phyloP scores from a whole-genome alignment of 2,888 invertebrate genomes.

The Penaeus monodon region DNA sequence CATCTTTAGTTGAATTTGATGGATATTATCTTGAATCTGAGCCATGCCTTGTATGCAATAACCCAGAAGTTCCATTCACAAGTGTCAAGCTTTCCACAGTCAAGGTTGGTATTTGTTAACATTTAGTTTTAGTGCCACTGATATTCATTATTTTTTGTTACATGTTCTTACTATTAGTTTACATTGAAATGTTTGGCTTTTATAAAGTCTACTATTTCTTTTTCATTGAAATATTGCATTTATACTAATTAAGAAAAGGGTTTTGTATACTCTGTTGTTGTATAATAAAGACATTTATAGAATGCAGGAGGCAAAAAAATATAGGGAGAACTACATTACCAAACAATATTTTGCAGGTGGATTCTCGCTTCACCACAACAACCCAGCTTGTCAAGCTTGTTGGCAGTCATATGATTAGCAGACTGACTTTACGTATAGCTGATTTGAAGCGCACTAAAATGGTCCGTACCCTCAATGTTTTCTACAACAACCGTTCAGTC shows the following conservation, averaged over 20 bases:
- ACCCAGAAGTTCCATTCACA: constrained; percentile 92
- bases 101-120: constrained; percentile 75
- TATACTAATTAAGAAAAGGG: not conserved
- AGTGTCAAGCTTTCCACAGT: constrained; percentile 93
- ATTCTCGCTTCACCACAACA: constrained; percentile 97
- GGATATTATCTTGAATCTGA: constrained; percentile 97
- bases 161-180: too few relatives aligned
- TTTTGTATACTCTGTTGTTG: not conserved
- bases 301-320: not conserved
- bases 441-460: constrained; percentile 97
- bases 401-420: constrained; percentile 94
- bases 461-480: constrained; percentile 95
- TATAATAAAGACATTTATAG: not conserved
- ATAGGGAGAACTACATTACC: not conserved
- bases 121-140: not conserved
- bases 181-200: too few relatives aligned
- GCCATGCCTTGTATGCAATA: constrained; percentile 97
- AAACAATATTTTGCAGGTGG: constrained; percentile 75
- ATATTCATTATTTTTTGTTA: not conserved
- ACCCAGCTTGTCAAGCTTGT: constrained; percentile 97
- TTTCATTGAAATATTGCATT: not conserved
- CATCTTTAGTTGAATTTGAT: constrained; percentile 94
- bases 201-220: not conserved
- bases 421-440: constrained; percentile 91
- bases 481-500: constrained; percentile 95